Evolutionary conservation across 1,140 invertebrate species (phyloP).

Genomic region (Antheraea pernyi): DNA sequence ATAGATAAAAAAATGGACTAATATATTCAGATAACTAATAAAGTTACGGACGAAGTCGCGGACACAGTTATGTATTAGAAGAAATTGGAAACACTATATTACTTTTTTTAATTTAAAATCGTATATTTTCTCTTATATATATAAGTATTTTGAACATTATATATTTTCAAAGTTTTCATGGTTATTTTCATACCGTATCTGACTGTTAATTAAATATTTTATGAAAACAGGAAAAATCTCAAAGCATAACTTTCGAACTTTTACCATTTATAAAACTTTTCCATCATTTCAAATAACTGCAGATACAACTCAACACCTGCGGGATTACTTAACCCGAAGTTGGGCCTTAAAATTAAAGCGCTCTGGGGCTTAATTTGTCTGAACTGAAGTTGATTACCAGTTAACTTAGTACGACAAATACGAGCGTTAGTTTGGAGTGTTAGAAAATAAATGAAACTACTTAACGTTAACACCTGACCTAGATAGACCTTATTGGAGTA

Average conservation of each 20-base stretch:
- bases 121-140: too few relatives aligned
- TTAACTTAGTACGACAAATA: conserved; percentile 37
- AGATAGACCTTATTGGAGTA: not conserved
- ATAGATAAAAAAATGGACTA: too few relatives aligned
- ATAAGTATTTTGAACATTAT: too few relatives aligned
- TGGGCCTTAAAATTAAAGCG: conserved; percentile 33
- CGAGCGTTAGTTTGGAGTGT: conserved; percentile 15
- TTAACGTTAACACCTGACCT: conserved; percentile 15
- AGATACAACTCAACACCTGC: conserved; percentile 39
- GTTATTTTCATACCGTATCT: too few relatives aligned
- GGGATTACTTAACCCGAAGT: conserved; percentile 35
- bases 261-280: conserved; percentile 31
- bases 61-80: too few relatives aligned
- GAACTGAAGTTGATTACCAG: conserved; percentile 35
- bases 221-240: not conserved
- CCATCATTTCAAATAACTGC: conserved; percentile 31
- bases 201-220: too few relatives aligned
- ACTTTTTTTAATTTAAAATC: too few relatives aligned
- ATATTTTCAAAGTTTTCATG: too few relatives aligned
- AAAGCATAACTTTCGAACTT: conserved; percentile 26
- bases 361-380: conserved; percentile 36
- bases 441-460: conserved; percentile 24
- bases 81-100: too few relatives aligned
- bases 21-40: too few relatives aligned
- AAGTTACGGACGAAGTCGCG: too few relatives aligned